Conservation (phyloP, 23 tunicate genomes). For the Trididemnum nubilum region DNA sequence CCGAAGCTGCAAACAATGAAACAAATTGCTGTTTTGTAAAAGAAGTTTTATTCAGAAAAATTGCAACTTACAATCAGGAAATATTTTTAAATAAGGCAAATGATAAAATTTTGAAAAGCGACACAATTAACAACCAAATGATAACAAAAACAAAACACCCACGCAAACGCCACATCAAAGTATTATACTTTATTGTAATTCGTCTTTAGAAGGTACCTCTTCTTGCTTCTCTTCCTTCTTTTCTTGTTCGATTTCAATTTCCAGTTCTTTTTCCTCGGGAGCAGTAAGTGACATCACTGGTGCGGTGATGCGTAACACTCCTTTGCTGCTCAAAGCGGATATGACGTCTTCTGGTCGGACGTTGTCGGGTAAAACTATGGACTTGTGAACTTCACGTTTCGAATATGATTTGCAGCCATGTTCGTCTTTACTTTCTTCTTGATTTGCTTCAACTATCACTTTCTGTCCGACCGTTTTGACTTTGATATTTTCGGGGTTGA, state of each 20-base stretch:
- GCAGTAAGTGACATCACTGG: constrained; percentile 38
- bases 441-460: constrained; percentile 43
- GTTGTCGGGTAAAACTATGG: constrained; percentile 51
- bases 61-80: too few species aligned
- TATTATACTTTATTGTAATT: too few species aligned
- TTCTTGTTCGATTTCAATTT: constrained; percentile 4
- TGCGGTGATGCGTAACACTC: constrained; percentile 61
- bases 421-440: constrained; percentile 22
- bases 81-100: too few species aligned
- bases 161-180: neutral
- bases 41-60: too few species aligned
- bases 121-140: too few species aligned
- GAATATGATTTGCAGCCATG: constrained; percentile 29
- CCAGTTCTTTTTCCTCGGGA: constrained; percentile 28
- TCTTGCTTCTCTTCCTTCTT: neutral
- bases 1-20: too few species aligned
- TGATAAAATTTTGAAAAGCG: too few species aligned
- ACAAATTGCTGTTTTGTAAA: too few species aligned
- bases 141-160: neutral
- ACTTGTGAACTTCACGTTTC: constrained; percentile 38
- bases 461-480: constrained; percentile 54
- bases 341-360: constrained; percentile 51
- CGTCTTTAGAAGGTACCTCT: neutral
- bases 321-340: constrained; percentile 31
- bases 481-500: constrained; percentile 31